phyloP scores from a whole-genome alignment of 2,113 vertebrate genomes.

The Tragelaphus imberbis region DNA sequence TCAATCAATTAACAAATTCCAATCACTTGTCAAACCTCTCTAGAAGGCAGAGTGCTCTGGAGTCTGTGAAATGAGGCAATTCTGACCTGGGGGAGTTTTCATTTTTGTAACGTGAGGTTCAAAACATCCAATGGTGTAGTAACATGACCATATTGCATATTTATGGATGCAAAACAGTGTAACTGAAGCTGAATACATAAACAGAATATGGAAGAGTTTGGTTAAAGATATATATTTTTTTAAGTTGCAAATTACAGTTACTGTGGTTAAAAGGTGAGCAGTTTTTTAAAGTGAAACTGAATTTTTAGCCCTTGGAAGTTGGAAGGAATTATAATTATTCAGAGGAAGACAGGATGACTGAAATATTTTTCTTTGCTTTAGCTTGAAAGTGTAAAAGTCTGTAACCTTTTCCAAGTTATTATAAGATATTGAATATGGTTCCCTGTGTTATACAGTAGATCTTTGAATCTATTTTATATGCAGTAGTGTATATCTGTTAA shows the following conservation, averaged over 20 bases:
- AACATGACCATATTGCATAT: conserved; percentile 33
- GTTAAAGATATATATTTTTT: not conserved
- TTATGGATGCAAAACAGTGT: conserved; percentile 36
- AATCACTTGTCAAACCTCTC: not conserved
- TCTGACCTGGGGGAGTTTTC: not conserved
- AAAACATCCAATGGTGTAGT: conserved; percentile 17
- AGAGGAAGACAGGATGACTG: not conserved
- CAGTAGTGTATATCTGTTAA: not conserved
- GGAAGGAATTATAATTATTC: not conserved
- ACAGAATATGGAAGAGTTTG: conserved; percentile 14
- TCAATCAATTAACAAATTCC: not conserved
- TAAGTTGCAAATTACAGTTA: not conserved
- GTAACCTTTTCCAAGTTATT: not conserved
- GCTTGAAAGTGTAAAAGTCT: not conserved
- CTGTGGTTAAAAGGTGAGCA: not conserved
- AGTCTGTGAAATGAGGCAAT: not conserved
- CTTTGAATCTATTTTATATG: not conserved
- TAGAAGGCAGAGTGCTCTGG: not conserved
- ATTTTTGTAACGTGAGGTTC: conserved; percentile 32
- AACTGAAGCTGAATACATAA: conserved; percentile 43
- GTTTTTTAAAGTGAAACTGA: not conserved
- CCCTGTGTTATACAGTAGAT: not conserved
- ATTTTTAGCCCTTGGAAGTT: not conserved
- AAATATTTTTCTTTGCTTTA: not conserved
- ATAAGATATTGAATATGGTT: not conserved